Conservation (phyloP, 2,888 invertebrate genomes). For the Hartigia nigra region DNA sequence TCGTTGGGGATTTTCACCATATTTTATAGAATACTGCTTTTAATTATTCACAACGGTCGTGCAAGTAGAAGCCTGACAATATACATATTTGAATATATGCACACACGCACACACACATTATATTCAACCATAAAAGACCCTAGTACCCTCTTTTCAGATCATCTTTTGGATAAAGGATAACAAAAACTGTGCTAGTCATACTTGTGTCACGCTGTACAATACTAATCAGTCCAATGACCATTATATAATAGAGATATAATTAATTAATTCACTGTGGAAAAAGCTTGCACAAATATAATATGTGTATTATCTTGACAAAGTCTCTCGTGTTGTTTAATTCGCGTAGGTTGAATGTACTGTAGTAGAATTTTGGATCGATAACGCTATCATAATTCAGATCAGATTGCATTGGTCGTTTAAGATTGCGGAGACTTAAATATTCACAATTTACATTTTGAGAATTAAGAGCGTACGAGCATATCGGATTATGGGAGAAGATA, state of each 20-base stretch:
- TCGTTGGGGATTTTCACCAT: not conserved
- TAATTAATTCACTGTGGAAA: not conserved
- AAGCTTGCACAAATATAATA: not conserved
- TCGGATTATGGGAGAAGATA: not conserved
- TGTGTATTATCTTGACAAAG: not conserved
- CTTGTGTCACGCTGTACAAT: not conserved
- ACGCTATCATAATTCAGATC: not conserved
- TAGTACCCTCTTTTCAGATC: not conserved
- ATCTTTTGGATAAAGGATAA: not conserved
- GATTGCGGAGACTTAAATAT: not conserved
- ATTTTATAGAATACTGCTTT: not conserved
- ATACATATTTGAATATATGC: not conserved
- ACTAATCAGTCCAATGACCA: not conserved
- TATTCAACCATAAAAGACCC: not conserved
- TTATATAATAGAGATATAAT: not conserved
- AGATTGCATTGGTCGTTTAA: not conserved
- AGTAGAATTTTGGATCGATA: not conserved
- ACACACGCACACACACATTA: not conserved
- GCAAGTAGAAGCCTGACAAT: not conserved
- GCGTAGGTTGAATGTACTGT: not conserved
- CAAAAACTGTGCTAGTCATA: not conserved
- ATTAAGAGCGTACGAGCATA: not conserved
- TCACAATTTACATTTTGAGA: not conserved
- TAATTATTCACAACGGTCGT: not conserved
- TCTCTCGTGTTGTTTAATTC: not conserved